Evolutionary conservation across 2,113 vertebrate genomes (phyloP).

Genomic region (Microtus pennsylvanicus): DNA sequence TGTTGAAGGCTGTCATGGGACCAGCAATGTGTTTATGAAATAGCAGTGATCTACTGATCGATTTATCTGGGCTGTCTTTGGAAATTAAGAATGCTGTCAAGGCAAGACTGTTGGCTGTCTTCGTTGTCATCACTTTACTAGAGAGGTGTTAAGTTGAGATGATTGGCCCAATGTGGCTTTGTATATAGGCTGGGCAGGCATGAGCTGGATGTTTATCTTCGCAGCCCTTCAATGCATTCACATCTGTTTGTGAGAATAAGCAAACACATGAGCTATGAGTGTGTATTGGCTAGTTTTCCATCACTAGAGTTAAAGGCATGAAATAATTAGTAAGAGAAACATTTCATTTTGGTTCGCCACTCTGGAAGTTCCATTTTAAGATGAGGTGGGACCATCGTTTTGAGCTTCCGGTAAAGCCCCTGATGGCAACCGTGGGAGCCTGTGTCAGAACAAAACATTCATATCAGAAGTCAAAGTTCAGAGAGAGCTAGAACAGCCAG

Average conservation of each 20-base stretch:
- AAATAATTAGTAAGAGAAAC: background rate
- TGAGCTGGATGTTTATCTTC: background rate
- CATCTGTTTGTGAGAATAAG: background rate
- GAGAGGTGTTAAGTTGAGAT: background rate
- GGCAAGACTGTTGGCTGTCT: background rate
- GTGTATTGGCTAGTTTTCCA: background rate
- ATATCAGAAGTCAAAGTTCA: background rate
- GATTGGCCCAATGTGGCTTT: background rate
- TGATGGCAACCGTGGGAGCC: background rate
- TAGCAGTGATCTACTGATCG: no score
- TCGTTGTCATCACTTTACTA: fast-evolving
- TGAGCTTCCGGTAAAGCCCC: background rate
- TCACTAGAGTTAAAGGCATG: background rate
- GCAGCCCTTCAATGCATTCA: background rate
- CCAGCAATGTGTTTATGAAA: background rate
- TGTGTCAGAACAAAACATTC: background rate
- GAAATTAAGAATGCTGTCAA: background rate
- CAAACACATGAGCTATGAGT: background rate
- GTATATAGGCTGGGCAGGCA: background rate
- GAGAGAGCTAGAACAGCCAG: background rate
- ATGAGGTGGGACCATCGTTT: background rate
- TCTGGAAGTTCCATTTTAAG: background rate
- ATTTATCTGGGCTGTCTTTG: background rate
- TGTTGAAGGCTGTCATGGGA: background rate
- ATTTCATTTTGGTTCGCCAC: background rate